Percentiles rank a stretch among this genome's conserved stretches.
These are phyloP conservation scores for Lithobates pipiens DNA, from an alignment of 2,797 vertebrate species.

Conservation along the genomic window DNA sequence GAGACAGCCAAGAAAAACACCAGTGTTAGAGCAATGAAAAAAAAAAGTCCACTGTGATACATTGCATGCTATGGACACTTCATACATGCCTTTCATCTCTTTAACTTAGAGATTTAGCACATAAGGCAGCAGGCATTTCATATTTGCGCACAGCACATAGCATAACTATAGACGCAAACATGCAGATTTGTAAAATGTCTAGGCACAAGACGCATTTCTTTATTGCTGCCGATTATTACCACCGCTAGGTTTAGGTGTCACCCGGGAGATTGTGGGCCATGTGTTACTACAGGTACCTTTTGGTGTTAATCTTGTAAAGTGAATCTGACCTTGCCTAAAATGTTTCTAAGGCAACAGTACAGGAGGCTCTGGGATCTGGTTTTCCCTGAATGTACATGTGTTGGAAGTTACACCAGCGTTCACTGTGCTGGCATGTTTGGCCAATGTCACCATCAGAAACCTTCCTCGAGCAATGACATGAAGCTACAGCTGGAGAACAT, in stretches of 20 bases:
- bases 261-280: neutral
- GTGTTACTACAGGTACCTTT: neutral
- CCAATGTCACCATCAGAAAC: no score
- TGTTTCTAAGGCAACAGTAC: no score
- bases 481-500: no score
- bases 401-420: no score
- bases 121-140: neutral
- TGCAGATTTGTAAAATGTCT: neutral
- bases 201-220: neutral
- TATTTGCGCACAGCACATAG: neutral
- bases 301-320: neutral
- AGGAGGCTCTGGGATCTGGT: no score
- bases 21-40: constrained; percentile 30
- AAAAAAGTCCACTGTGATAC: constrained; percentile 6
- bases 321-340: neutral
- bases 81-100: neutral
- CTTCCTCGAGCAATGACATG: no score
- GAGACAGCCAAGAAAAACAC: constrained; percentile 58
- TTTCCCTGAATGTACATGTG: no score
- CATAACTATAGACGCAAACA: neutral
- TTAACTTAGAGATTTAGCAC: neutral
- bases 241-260: neutral
- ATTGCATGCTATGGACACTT: neutral
- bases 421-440: no score
- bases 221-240: neutral